phyloP scores from a whole-genome alignment of 2,888 invertebrate genomes.

The Coleophora flavipennella region DNA sequence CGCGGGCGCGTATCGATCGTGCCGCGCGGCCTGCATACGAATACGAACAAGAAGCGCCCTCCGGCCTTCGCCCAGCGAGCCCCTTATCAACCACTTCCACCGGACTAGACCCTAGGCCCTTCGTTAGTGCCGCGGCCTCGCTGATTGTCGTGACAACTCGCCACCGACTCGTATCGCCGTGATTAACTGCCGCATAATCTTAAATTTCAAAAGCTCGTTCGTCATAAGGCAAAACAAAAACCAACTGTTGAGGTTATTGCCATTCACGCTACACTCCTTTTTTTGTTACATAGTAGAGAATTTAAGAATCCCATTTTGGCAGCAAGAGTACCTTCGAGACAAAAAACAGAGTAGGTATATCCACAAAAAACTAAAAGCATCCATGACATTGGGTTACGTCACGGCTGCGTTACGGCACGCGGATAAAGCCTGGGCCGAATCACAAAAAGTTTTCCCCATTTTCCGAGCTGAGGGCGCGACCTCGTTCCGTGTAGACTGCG shows the following conservation, averaged over 20 bases:
- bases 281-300: too few species aligned
- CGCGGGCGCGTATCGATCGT: conserved; percentile 70
- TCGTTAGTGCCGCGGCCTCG: conserved; percentile 49
- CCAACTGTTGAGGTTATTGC: background rate
- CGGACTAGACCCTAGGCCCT: conserved; percentile 46
- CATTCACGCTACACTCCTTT: background rate
- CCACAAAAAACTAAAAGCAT: conserved; percentile 17
- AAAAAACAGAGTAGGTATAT: conserved; percentile 13
- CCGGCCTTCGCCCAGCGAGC: conserved; percentile 45
- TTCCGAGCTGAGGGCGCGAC: conserved; percentile 35
- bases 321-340: background rate
- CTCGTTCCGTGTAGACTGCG: conserved; percentile 41
- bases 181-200: background rate
- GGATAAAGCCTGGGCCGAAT: conserved; percentile 29
- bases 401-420: conserved; percentile 19
- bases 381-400: conserved; percentile 23
- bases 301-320: background rate
- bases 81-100: conserved; percentile 59
- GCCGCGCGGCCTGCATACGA: conserved; percentile 66
- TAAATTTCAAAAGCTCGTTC: background rate
- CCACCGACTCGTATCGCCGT: conserved; percentile 10
- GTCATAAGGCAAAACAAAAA: background rate
- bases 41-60: conserved; percentile 66
- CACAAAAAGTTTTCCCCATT: conserved; percentile 47
- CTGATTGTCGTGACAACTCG: conserved; percentile 40